These are phyloP conservation scores for Procambarus virginalis DNA, from an alignment of 1,140 invertebrate species.

Conservation along the genomic window DNA sequence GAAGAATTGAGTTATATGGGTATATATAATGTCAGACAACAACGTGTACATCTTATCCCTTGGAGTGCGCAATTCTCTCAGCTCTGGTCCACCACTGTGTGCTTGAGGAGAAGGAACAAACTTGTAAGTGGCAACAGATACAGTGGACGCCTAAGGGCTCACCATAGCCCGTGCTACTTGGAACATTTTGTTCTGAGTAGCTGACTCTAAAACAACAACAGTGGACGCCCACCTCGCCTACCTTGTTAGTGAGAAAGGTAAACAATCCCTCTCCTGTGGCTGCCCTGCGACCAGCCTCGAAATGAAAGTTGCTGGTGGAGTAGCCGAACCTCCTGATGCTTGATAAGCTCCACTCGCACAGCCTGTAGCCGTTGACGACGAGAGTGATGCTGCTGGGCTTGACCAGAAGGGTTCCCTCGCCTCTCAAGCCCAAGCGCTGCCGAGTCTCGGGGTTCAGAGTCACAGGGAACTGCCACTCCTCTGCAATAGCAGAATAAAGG, in stretches of 20 bases:
- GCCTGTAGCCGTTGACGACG: no score
- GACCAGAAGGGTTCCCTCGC: neutral
- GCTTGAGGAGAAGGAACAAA: no score
- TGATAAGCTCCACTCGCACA: neutral
- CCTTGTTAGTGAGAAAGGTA: slow-evolving; percentile 2
- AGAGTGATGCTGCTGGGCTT: neutral
- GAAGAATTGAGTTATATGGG: no score
- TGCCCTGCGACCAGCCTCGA: slow-evolving; percentile 10
- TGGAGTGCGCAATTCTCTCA: no score
- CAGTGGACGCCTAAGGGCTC: no score
- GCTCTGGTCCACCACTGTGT: no score
- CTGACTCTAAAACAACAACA: no score
- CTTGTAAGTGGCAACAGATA: no score
- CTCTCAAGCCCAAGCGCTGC: neutral
- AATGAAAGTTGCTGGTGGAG: neutral
- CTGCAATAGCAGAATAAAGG: neutral
- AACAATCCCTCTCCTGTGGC: slow-evolving; percentile 6
- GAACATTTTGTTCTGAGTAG: no score
- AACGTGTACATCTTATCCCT: no score
- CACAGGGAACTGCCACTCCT: slow-evolving; percentile 15
- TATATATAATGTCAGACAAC: no score
- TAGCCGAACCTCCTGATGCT: slow-evolving; percentile 6
- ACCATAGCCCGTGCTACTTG: no score
- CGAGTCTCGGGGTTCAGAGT: neutral
- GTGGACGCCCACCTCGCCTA: neutral